Evolutionary conservation across 2,888 invertebrate genomes (phyloP).

Genomic region (Pachydiplax longipennis): DNA sequence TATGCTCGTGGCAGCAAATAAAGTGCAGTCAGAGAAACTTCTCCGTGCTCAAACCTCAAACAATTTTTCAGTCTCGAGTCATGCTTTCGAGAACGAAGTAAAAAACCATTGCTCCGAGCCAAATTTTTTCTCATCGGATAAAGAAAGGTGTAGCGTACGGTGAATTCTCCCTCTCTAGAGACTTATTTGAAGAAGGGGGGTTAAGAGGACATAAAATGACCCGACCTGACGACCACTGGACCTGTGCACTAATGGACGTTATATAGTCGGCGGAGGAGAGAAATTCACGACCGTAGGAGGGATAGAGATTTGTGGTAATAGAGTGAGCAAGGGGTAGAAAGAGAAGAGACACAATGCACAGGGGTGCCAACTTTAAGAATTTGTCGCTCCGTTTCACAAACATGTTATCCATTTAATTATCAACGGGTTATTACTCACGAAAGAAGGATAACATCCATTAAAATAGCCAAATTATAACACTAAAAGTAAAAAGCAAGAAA

Average conservation of each 20-base stretch:
- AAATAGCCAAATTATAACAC: too few species aligned
- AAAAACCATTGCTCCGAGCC: neutral
- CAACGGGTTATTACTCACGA: too few species aligned
- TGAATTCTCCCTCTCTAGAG: neutral
- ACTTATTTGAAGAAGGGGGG: neutral
- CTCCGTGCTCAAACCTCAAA: too few species aligned
- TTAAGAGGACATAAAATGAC: conserved; percentile 15
- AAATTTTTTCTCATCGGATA: neutral
- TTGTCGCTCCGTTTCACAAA: too few species aligned
- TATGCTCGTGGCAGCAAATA: too few species aligned
- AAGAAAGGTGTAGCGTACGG: neutral
- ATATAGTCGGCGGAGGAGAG: neutral
- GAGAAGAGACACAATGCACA: neutral
- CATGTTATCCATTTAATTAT: too few species aligned
- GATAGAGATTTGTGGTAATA: neutral
- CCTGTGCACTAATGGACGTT: conserved; percentile 27
- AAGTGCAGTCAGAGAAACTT: too few species aligned
- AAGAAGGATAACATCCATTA: too few species aligned
- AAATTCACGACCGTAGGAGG: neutral
- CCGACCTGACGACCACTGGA: conserved; percentile 23
- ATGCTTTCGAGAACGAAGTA: neutral
- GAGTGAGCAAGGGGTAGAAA: neutral
- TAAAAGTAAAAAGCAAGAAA: too few species aligned
- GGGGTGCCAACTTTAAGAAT: neutral
- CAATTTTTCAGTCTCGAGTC: too few species aligned